These are phyloP conservation scores for Phaethornis superciliosus DNA, from an alignment of 2,113 vertebrate species.

Conservation along the genomic window DNA sequence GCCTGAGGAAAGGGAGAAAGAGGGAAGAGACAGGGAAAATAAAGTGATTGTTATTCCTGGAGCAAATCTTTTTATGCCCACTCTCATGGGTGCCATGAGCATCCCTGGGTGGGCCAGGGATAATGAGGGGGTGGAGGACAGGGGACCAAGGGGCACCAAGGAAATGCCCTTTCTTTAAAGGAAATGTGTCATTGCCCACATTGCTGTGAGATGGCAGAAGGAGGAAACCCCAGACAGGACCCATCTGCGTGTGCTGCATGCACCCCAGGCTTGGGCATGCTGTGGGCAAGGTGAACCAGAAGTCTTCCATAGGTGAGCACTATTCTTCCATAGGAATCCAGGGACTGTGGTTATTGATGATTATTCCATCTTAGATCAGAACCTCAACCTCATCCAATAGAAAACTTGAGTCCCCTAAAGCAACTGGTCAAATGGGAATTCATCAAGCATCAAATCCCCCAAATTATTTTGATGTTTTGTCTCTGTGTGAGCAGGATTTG, in stretches of 20 bases:
- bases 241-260: background rate
- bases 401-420: background rate
- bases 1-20: background rate
- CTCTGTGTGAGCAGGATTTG: rapidly evolving
- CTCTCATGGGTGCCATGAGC: background rate
- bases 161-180: background rate
- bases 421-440: background rate
- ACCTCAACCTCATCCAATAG: background rate
- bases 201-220: background rate
- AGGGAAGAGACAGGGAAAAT: background rate
- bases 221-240: background rate
- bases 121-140: background rate
- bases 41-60: background rate
- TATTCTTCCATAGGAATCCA: background rate
- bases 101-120: background rate
- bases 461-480: background rate
- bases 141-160: background rate
- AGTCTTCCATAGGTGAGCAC: background rate
- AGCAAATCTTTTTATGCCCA: background rate
- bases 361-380: background rate
- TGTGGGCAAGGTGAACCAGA: background rate
- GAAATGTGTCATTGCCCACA: background rate
- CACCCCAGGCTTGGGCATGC: rapidly evolving
- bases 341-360: background rate
- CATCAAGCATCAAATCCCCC: rapidly evolving